A percentile compares a stretch with the other conserved stretches of the same genome.
phyloP scores from a whole-genome alignment of 2,113 vertebrate species.

The Romanogobio albipinnatus region DNA sequence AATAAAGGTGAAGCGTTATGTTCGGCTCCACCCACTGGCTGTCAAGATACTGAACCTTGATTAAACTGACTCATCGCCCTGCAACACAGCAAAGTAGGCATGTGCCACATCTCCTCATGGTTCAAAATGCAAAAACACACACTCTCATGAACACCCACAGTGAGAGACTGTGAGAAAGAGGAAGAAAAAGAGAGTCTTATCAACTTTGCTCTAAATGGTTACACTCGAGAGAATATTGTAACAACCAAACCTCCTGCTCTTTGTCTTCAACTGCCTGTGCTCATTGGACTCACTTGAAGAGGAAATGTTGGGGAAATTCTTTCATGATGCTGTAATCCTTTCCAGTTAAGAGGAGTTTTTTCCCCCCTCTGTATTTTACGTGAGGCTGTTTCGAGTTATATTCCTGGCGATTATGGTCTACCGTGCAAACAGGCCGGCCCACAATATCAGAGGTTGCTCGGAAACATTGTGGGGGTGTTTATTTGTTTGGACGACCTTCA shows the following conservation, averaged over 20 bases:
- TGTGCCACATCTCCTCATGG: slow-evolving; percentile 28
- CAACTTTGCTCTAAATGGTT: slow-evolving; percentile 24
- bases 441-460: slow-evolving; percentile 13
- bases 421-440: neutral
- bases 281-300: slow-evolving; percentile 34
- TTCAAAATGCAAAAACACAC: slow-evolving; percentile 7
- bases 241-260: slow-evolving; percentile 38
- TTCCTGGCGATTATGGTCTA: slow-evolving; percentile 12
- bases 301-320: slow-evolving; percentile 57
- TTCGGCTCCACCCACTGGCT: slow-evolving; percentile 1
- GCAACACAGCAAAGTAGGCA: slow-evolving; percentile 25
- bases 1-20: neutral
- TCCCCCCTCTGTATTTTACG: slow-evolving; percentile 19
- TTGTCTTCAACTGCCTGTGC: slow-evolving; percentile 40
- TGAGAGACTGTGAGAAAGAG: slow-evolving; percentile 2
- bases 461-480: slow-evolving; percentile 41
- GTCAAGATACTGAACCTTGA: neutral
- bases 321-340: slow-evolving; percentile 56
- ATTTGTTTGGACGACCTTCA: slow-evolving; percentile 38
- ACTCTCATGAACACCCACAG: slow-evolving; percentile 11
- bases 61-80: slow-evolving; percentile 28
- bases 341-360: slow-evolving; percentile 44
- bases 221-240: slow-evolving; percentile 1
- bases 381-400: slow-evolving; percentile 42
- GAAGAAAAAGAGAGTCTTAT: slow-evolving; percentile 31